phyloP scores from a whole-genome alignment of 2,888 invertebrate species.

The Ophion ellenae region DNA sequence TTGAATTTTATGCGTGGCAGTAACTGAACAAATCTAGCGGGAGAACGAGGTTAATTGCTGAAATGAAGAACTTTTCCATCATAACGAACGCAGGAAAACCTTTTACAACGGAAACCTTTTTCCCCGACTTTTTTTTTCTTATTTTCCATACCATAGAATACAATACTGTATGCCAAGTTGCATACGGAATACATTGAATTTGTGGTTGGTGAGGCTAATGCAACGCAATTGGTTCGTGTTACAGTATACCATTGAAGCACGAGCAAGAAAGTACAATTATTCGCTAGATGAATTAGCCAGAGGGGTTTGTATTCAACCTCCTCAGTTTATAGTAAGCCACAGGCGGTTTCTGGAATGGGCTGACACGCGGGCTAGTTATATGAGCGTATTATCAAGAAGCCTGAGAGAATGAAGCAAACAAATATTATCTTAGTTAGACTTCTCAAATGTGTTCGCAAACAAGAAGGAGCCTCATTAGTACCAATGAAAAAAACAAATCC shows the following conservation, averaged over 20 bases:
- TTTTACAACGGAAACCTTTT: not conserved
- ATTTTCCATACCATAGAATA: constrained; percentile 3
- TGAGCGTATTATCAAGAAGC: not conserved
- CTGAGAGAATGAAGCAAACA: not conserved
- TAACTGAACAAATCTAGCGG: not conserved
- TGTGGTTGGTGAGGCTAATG: constrained; percentile 7
- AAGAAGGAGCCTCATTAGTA: not conserved
- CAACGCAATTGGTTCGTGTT: constrained; percentile 17
- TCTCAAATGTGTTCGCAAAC: not conserved
- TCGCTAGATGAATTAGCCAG: constrained; percentile 36
- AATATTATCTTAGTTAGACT: not conserved
- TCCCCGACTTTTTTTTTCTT: constrained; percentile 1
- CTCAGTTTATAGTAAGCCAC: constrained; percentile 2
- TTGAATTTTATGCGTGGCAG: not conserved
- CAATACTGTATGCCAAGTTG: constrained; percentile 2
- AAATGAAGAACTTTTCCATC: not conserved
- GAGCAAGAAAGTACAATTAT: constrained; percentile 30
- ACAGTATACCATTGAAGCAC: not conserved
- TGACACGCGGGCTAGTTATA: constrained; percentile 2
- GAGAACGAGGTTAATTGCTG: not conserved
- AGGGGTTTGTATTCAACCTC: constrained; percentile 27
- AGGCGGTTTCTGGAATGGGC: not conserved
- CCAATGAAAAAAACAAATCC: not conserved
- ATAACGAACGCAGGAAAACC: not conserved
- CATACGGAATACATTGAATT: constrained; percentile 2